These are phyloP conservation scores for Anolis apletophallus DNA, from an alignment of 2,797 vertebrate genomes.

Conservation along the genomic window DNA sequence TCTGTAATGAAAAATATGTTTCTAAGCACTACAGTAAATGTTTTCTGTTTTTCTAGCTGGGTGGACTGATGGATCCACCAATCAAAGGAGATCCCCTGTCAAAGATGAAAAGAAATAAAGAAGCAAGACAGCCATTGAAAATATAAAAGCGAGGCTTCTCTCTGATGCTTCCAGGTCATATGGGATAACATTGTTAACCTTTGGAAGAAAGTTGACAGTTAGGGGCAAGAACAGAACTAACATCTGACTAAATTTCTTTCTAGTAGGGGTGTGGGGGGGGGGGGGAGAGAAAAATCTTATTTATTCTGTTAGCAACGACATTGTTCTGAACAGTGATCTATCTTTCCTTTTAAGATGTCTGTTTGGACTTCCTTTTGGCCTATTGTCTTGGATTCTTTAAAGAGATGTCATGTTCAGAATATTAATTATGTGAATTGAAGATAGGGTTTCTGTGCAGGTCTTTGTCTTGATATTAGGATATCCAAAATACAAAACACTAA, in stretches of 20 bases:
- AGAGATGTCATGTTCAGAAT: not conserved
- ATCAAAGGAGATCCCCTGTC: slow-evolving; percentile 65
- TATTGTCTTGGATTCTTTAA: not conserved
- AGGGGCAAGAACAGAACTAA: slow-evolving; percentile 39
- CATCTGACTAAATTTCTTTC: slow-evolving; percentile 51
- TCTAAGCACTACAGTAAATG: slow-evolving; percentile 29
- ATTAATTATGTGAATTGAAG: not conserved
- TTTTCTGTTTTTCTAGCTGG: slow-evolving; percentile 28
- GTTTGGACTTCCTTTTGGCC: not conserved
- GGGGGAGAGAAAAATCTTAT: not conserved
- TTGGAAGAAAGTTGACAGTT: slow-evolving; percentile 53
- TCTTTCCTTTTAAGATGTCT: not conserved
- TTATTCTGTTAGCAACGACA: slow-evolving; percentile 28
- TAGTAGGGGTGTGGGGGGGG: slow-evolving; percentile 21
- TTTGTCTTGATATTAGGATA: not conserved
- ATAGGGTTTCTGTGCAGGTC: not conserved
- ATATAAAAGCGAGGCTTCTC: slow-evolving; percentile 67
- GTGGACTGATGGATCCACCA: slow-evolving; percentile 48
- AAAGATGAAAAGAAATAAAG: slow-evolving; percentile 70
- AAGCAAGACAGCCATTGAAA: slow-evolving; percentile 64
- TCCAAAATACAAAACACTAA: not conserved
- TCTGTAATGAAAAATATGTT: slow-evolving; percentile 52
- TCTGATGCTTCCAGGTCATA: slow-evolving; percentile 59
- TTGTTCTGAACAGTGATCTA: slow-evolving; percentile 3
- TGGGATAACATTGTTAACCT: slow-evolving; percentile 67